Conservation (phyloP, 2,797 vertebrate species). For the Rhinoraja longicauda region DNA sequence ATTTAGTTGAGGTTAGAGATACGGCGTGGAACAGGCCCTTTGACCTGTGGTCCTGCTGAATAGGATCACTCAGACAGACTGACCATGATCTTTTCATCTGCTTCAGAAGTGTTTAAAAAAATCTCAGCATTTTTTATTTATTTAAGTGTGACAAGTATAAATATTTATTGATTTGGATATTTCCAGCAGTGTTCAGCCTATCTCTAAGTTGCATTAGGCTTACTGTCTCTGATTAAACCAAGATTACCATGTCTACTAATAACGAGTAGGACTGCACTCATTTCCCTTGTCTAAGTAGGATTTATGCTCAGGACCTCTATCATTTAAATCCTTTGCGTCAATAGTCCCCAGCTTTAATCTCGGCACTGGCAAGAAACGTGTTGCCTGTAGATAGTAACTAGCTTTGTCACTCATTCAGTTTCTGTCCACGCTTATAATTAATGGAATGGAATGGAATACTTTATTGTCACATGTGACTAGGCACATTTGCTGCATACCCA, state of each 20-base stretch:
- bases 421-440: not conserved
- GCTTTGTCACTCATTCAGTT: not conserved
- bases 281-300: not conserved
- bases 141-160: not conserved
- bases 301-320: not conserved
- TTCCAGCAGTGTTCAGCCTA: not conserved
- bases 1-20: too few species aligned
- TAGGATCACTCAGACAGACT: not conserved
- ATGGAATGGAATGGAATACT: not conserved
- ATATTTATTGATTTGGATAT: not conserved
- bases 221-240: not conserved
- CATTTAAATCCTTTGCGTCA: slow-evolving; percentile 4
- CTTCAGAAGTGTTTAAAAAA: not conserved
- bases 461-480: too few species aligned
- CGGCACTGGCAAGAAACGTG: not conserved
- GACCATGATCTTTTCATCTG: not conserved
- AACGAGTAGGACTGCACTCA: not conserved
- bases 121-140: not conserved
- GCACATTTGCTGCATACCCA: too few species aligned
- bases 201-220: not conserved
- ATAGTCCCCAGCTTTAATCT: not conserved
- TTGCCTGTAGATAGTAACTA: not conserved
- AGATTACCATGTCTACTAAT: not conserved
- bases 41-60: not conserved
- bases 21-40: too few species aligned